These are phyloP conservation scores for Brachyptera putata DNA, from an alignment of 2,888 invertebrate genomes.

Conservation along the genomic window DNA sequence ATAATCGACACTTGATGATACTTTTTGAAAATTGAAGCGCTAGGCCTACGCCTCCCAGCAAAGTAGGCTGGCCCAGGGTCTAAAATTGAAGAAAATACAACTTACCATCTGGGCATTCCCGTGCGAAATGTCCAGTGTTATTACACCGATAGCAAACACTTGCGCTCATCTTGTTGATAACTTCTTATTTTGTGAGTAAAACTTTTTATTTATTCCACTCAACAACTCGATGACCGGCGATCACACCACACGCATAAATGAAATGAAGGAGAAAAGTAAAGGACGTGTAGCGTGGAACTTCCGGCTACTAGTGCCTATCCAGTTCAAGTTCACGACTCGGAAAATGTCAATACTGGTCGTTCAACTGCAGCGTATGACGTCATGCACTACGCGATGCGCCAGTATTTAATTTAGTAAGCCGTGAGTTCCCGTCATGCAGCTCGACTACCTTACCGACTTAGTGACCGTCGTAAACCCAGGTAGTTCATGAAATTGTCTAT, in stretches of 20 bases:
- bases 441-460: not conserved
- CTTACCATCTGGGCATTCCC: slow-evolving; percentile 78
- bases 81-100: too few relatives aligned
- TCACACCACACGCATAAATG: not conserved
- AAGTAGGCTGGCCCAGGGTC: too few relatives aligned
- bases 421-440: not conserved
- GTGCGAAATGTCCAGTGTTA: slow-evolving; percentile 88
- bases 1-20: too few relatives aligned
- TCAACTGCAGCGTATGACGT: not conserved
- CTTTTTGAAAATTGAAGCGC: too few relatives aligned
- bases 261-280: not conserved
- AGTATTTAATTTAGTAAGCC: not conserved
- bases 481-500: too few relatives aligned
- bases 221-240: not conserved
- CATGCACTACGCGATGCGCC: too few relatives aligned
- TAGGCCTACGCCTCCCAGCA: too few relatives aligned
- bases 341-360: not conserved
- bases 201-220: not conserved
- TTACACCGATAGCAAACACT: slow-evolving; percentile 90
- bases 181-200: not conserved
- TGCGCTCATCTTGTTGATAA: slow-evolving; percentile 63
- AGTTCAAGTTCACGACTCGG: too few relatives aligned
- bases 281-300: slow-evolving; percentile 4
- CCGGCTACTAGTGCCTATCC: not conserved
- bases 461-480: too few relatives aligned